Evolutionary conservation across 1,140 invertebrate species (phyloP), one percentile per base, ranked within the genome.

Genomic region (Adoxophyes honmai): DNA sequence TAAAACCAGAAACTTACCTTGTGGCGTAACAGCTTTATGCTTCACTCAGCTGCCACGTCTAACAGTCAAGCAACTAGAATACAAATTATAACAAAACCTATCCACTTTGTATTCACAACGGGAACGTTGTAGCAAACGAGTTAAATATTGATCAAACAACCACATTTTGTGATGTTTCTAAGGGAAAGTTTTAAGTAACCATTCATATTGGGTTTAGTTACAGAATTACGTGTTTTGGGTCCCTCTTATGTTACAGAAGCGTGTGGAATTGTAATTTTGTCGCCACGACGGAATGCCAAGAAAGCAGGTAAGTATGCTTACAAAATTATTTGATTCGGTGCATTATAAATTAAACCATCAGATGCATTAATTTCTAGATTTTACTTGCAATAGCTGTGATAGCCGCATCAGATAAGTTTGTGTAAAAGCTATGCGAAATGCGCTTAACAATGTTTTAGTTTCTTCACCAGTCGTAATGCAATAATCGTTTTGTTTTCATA

Each of bases 81-180:
- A 48, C 42, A 48, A 48, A 48, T 48, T 48, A 48, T 48, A 48
- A 48, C 42, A 48, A 48, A 48, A 1, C 10, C 42, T 18, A 48
- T 33, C 42, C 21, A 48, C 16, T 48, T 48, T 21, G 42, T 48
- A 48, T 48, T 48, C 42, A 48, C 42, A n/a, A 16, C 42, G 18
- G 6, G n/a, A 48, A n/a, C 6, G 3, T 10, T 18, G 10, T 28
- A 18, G 42, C 42, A 48, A 18, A 48, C 42, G 42, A 48, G 16
- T 48, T 48, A 48, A 48, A 48, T 48, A 48, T 48, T 48, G 42
- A 48, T 48, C 42, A 48, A 48, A 48, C 42, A 48, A 48, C n/a
- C 42, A 48, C 42, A 48, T 48, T 48, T 48, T 14, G 18, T 48
- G 15, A 28, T 48, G 42, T 48, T 48, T 48, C 21, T 11, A 48